phyloP scores from a whole-genome alignment of 2,888 invertebrate species.

The Drosophila kanekoi region DNA sequence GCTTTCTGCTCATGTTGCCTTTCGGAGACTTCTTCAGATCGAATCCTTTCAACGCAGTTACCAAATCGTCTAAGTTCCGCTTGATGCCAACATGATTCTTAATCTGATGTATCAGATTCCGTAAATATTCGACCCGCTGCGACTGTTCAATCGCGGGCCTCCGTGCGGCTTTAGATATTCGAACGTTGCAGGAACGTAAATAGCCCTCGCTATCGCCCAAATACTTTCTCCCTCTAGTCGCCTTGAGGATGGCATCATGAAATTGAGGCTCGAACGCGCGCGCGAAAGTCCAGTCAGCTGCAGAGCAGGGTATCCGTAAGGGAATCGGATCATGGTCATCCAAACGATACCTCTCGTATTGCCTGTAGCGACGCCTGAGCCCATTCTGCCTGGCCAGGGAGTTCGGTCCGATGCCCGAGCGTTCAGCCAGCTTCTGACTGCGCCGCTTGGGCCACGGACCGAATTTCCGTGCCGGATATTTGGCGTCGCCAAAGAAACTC shows the following conservation, averaged over 20 bases:
- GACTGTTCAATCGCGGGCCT: not conserved
- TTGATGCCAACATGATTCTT: not conserved
- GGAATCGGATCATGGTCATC: not conserved
- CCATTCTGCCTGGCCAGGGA: constrained; percentile 37
- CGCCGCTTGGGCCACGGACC: accelerated
- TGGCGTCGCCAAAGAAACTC: not conserved
- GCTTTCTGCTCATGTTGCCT: not conserved
- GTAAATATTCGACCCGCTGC: not conserved
- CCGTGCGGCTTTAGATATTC: no score
- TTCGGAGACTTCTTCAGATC: not conserved
- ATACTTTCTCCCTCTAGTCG: no score
- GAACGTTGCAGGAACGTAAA: no score
- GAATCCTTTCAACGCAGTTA: not conserved
- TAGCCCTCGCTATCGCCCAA: no score
- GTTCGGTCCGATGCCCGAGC: constrained; percentile 30
- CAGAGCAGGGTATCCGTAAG: not conserved
- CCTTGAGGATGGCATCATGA: no score
- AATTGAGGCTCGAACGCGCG: no score
- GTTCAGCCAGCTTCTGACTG: not conserved
- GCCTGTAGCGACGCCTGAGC: constrained; percentile 14
- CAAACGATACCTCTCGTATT: not conserved
- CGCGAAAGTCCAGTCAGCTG: no score
- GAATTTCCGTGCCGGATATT: no score
- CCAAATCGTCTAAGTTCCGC: not conserved
- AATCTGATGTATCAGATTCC: not conserved